Base-by-base conservation (phyloP, 2,113 vertebrate species). In the Blennius ocellaris region DNA sequence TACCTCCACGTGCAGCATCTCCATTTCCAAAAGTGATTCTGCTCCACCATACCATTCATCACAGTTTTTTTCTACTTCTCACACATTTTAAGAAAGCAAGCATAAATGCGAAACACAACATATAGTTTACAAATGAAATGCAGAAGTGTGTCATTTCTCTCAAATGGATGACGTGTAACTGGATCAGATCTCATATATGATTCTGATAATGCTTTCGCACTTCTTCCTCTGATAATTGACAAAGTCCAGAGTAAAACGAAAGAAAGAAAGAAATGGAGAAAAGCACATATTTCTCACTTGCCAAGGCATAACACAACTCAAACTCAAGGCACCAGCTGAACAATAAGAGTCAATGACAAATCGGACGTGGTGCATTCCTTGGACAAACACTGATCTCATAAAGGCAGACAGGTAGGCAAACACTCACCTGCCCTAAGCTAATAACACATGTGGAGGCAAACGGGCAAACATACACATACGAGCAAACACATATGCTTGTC, bases 391-490 rank as follows among this genome's bases (percentile, higher is more conserved):
- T 83, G 80, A 78, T 76, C 77, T 91, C 84, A 85, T 89, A 77
- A 64, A 83, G 64, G 43, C 61, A 85, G 87, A 89, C 86, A 78
- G 85, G 85, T 76, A 83, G 76, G 70, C 82, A 92, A 92, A 92
- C 87, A 92, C 85, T 91, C 87, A 91, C 89, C 87, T 91, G 88
- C 88, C 90, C 71, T 87, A 59, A 86, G 89, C 86, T 85, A 87
- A 93, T 90, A 86, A 87, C 41, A 11, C 10, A 36, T 57, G 72
- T 54, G 72, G 54, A 63, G 56, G 53, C 77, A 68, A 60, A 69
- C 30, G 76, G 0, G 58, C 40, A 59, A 48, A 39, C 43, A 41
- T 17, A 47, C 74, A 21, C 43, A 48, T 52, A 60, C 74, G 53
- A 14, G 14, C 21, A 56, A 75, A 69, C 67, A 77, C 73, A 56